These are phyloP conservation scores for Polyommatus iphigenia DNA, from an alignment of 2,888 invertebrate genomes.

Conservation along the genomic window DNA sequence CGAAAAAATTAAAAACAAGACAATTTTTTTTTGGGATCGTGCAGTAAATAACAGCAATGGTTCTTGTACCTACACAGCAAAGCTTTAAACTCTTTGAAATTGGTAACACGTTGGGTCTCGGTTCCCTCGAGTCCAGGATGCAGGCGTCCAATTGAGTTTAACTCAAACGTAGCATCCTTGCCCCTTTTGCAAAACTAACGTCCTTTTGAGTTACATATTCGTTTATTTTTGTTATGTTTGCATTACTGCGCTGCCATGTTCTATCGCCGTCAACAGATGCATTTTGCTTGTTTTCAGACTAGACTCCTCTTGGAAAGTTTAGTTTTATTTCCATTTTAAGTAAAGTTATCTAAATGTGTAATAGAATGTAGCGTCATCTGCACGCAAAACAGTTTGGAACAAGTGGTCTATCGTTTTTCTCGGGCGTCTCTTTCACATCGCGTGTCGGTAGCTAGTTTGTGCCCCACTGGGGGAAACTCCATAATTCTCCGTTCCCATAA, in stretches of 20 bases:
- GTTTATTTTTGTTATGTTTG: background rate
- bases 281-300: background rate
- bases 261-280: background rate
- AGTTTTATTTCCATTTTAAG: background rate
- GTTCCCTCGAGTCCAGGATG: slow-evolving; percentile 2
- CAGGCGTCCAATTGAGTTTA: slow-evolving; percentile 14
- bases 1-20: slow-evolving; percentile 27
- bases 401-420: slow-evolving; percentile 66
- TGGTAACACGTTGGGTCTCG: background rate
- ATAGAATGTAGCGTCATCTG: slow-evolving; percentile 17
- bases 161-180: background rate
- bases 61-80: background rate
- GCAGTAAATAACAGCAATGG: background rate
- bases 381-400: slow-evolving; percentile 63
- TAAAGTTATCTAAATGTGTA: background rate
- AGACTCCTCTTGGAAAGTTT: background rate
- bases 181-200: slow-evolving; percentile 8
- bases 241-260: background rate
- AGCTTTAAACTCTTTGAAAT: background rate
- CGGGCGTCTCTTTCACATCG: slow-evolving; percentile 59
- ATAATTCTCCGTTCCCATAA: slow-evolving; percentile 54
- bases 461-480: slow-evolving; percentile 57
- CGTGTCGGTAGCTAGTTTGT: slow-evolving; percentile 63
- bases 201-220: slow-evolving; percentile 5
- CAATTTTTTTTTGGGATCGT: background rate